Conservation (phyloP, 2,888 invertebrate species). For the Aspidiotus destructor region DNA sequence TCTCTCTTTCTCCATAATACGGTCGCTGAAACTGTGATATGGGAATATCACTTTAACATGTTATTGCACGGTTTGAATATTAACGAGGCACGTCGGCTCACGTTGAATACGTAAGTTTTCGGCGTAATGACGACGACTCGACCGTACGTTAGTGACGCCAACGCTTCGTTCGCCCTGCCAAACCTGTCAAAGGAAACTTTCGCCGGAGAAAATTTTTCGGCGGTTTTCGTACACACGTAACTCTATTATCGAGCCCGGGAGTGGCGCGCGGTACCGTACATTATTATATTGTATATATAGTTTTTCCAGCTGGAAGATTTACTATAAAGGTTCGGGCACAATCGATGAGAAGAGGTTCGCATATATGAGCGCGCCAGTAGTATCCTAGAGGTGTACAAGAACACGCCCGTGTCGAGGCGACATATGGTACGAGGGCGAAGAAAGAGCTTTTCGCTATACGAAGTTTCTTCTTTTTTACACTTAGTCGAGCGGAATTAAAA, state of each 20-base stretch:
- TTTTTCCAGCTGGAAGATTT: too few species aligned
- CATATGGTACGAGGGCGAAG: constrained; percentile 14
- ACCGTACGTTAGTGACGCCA: too few species aligned
- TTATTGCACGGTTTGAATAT: constrained; percentile 5
- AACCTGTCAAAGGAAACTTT: too few species aligned
- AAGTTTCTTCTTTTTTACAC: constrained; percentile 30
- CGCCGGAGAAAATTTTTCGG: constrained; percentile 2
- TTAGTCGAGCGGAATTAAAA: constrained; percentile 29
- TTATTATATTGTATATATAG: too few species aligned
- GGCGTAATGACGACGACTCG: background rate
- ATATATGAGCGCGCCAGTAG: too few species aligned
- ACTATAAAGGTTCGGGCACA: too few species aligned
- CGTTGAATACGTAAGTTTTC: constrained; percentile 4
- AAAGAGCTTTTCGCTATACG: constrained; percentile 18
- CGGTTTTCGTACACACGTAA: background rate
- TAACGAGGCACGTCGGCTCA: constrained; percentile 9
- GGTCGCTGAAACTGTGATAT: constrained; percentile 4
- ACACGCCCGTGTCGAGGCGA: too few species aligned
- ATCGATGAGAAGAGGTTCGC: too few species aligned
- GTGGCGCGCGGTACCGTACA: too few species aligned
- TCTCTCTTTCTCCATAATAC: background rate
- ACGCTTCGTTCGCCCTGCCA: too few species aligned
- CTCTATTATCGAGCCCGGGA: constrained; percentile 2
- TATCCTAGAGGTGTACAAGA: too few species aligned
- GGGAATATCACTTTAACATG: constrained; percentile 9